phyloP scores from a whole-genome alignment of 2,797 vertebrate genomes.

The Kryptolebias ocellatus region DNA sequence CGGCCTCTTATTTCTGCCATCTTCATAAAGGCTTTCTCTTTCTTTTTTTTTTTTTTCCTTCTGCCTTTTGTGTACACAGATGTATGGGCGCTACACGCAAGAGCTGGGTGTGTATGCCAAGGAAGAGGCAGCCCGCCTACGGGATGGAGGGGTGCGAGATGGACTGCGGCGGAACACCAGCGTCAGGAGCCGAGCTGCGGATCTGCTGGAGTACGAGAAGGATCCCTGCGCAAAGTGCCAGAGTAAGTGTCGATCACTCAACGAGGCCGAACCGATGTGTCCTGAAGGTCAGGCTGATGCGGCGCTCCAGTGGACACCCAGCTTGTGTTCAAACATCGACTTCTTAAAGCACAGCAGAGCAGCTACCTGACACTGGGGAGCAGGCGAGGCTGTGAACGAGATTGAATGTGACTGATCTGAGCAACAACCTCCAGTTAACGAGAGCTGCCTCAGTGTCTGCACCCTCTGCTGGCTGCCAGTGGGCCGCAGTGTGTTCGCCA shows the following conservation, averaged over 20 bases:
- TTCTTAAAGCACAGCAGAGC: constrained; percentile 37
- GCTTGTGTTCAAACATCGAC: constrained; percentile 39
- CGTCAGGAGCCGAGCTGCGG: constrained; percentile 77
- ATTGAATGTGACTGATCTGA: constrained; percentile 70
- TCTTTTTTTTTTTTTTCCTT: neutral
- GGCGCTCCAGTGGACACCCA: constrained; percentile 31
- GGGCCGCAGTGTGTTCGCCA: constrained; percentile 6
- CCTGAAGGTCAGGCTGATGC: constrained; percentile 39
- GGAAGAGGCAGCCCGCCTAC: constrained; percentile 90
- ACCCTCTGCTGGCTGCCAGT: constrained; percentile 65
- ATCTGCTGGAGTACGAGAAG: constrained; percentile 90
- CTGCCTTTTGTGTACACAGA: constrained; percentile 77
- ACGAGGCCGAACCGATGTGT: neutral
- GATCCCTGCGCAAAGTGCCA: constrained; percentile 89
- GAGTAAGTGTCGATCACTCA: constrained; percentile 78
- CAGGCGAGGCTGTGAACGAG: constrained; percentile 46
- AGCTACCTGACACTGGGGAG: constrained; percentile 35
- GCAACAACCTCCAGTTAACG: constrained; percentile 65
- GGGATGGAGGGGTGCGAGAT: constrained; percentile 85
- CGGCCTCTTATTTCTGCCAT: constrained; percentile 26
- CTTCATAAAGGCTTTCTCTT: constrained; percentile 26
- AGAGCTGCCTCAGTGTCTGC: constrained; percentile 63
- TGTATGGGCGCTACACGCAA: constrained; percentile 97
- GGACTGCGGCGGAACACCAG: constrained; percentile 77
- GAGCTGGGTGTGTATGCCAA: constrained; percentile 94